These are phyloP conservation scores for Eupithecia exiguata DNA, from an alignment of 2,888 invertebrate species.

Conservation along the genomic window DNA sequence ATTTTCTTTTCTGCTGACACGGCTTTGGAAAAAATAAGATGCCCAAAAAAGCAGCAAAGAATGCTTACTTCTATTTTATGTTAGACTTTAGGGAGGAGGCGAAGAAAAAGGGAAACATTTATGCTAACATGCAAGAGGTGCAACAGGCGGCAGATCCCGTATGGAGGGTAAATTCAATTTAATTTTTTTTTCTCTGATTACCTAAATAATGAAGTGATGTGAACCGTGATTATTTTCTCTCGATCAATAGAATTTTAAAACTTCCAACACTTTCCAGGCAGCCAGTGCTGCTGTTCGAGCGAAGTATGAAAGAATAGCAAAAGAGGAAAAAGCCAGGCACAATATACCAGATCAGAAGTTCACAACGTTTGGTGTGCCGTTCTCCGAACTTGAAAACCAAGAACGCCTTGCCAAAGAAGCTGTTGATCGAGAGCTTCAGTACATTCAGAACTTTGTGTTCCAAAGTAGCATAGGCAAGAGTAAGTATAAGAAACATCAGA, in stretches of 20 bases:
- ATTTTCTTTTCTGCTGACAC: too few relatives aligned
- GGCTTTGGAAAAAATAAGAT: slow-evolving; percentile 44
- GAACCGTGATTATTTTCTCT: background rate
- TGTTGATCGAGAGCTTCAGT: slow-evolving; percentile 56
- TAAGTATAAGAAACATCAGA: slow-evolving; percentile 42
- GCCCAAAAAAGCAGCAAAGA: slow-evolving; percentile 70
- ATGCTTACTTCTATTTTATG: slow-evolving; percentile 73
- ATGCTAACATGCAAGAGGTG: slow-evolving; percentile 60
- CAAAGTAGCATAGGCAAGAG: slow-evolving; percentile 58
- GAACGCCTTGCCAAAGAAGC: slow-evolving; percentile 55
- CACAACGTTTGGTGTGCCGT: slow-evolving; percentile 62
- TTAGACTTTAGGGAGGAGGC: slow-evolving; percentile 66
- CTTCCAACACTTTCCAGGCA: slow-evolving; percentile 12
- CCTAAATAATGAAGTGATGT: background rate
- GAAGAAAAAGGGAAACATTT: slow-evolving; percentile 62
- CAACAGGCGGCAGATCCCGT: slow-evolving; percentile 66
- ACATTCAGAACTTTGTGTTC: slow-evolving; percentile 65
- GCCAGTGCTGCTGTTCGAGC: slow-evolving; percentile 48
- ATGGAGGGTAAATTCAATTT: slow-evolving; percentile 65
- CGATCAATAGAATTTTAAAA: background rate
- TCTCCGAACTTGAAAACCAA: slow-evolving; percentile 57
- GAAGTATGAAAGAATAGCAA: slow-evolving; percentile 64
- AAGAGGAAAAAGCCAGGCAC: slow-evolving; percentile 54
- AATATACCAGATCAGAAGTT: slow-evolving; percentile 57
- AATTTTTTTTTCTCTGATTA: background rate